Evolutionary conservation across 2,113 vertebrate genomes (phyloP), one percentile per base, ranked within the genome.

Genomic region (Brachypteracias leptosomus): DNA sequence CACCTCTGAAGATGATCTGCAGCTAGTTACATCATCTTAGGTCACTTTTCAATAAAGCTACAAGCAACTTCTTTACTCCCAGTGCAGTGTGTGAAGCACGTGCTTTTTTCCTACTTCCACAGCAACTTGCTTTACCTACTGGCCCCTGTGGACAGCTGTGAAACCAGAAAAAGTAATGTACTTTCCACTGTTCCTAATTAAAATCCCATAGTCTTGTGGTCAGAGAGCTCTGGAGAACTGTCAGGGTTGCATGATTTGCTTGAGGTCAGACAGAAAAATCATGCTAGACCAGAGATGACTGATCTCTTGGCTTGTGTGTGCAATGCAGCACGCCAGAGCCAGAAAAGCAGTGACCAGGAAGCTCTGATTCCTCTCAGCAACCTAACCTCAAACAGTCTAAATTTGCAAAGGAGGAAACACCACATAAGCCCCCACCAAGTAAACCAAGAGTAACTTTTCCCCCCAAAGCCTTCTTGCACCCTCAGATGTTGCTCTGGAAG

Each of bases 161-260:
- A 93, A 96, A 90, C 36, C 44, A 93, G 51, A 94, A 76, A 70
- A 93, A 67, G 26, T 4, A 63, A 28, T 29, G 61, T 82, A 55
- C 6, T 82, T 75, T 93, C 92, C 90, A 75, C 70, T 68, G 93
- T 57, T 96, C 78, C 92, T 90, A 90, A 96, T 95, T 93, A 96
- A 96, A 95, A 92, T 77, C 85, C 82, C 73, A 55, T 9, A 70
- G 66, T 28, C 61, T 52, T 82, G 73, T 33, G 67, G 88, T 59
- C 75, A 93, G 73, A 85, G 66, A 86, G 78, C 84, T 77, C 84
- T 66, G 62, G 76, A 85, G 86, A 84, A n/a, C 61, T 1, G 4
- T 22, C 7, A 2, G 33, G 94, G 85, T 88, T 4, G 2, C 0
- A 1, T n/a, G 63, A 63, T 68, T 91, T 95, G 70, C 92, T 82